Base-by-base conservation (phyloP, 1,140 invertebrate species). In the Temnothorax nylanderi region DNA sequence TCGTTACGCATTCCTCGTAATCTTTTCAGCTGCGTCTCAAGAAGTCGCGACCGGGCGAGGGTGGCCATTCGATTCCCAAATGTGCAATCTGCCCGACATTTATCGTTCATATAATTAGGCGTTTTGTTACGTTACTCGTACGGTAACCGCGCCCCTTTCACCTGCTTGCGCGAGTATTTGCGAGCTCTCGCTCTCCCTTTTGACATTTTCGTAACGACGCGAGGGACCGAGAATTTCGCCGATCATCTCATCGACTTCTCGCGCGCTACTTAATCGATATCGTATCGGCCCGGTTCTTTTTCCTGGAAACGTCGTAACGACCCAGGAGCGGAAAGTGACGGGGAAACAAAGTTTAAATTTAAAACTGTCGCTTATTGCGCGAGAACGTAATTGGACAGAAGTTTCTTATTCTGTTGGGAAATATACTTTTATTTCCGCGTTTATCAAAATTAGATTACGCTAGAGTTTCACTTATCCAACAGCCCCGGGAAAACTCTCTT, bases 151-250 rank as follows among this genome's bases (percentile, higher is more conserved):
- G 54, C 26, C 41, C 54, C 37, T 26, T 60, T 84, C 69, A 32
- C 41, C 41, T 2, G 2, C 26, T 32, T 2, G 2, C 21, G 21
- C n/a, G 13, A 71, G 64, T n/a, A 81, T 71, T 81, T 18, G 16
- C 47, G 65, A 26, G 26, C 26, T 26, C 26, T 26, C 11, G 41
- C 76, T 65, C 60, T 65, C 60, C 32, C 47, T 75, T 82, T 75
- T 60, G 69, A 84, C 51, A 75, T 75, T 74, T 60, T 75, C 69
- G 32, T 84, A 74, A 84, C 34, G 56, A 41, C 54, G 54, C 32
- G 80, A 21, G 44, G 34, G 41, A 67, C 21, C 47, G 26, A 16
- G 41, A 32, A 64, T 34, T 32, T 81, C n/a, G 34, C 16, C 18
- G 77, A 69, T 69, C 62, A n/a, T 81, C 49, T 54, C 10, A 26